Evolutionary conservation across 2,888 invertebrate species (phyloP).

Genomic region (Agrilus cyanescens): DNA sequence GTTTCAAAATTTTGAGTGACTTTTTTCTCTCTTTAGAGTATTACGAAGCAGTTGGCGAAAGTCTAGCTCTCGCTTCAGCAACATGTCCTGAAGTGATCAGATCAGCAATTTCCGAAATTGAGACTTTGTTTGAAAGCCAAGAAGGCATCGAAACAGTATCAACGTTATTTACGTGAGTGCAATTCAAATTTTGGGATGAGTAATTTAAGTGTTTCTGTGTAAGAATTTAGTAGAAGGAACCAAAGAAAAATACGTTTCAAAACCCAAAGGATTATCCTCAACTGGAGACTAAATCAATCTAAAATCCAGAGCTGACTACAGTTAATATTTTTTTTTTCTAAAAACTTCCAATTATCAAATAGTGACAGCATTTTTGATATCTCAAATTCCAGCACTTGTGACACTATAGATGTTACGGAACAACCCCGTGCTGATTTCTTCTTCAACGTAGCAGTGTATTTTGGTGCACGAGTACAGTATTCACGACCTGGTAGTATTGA

Average conservation of each 20-base stretch:
- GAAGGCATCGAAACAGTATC: constrained; percentile 31
- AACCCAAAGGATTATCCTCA: too few relatives aligned
- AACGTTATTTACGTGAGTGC: constrained; percentile 31
- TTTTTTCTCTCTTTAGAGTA: constrained; percentile 35
- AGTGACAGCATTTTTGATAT: too few relatives aligned
- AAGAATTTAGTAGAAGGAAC: too few relatives aligned
- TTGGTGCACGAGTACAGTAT: constrained; percentile 16
- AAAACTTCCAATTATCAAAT: too few relatives aligned
- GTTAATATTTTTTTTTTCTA: too few relatives aligned
- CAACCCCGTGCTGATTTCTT: constrained; percentile 14
- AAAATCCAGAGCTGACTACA: too few relatives aligned
- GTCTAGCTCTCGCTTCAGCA: constrained; percentile 30
- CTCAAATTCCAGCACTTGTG: constrained; percentile 9
- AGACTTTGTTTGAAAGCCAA: constrained; percentile 22
- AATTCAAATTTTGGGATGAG: too few relatives aligned
- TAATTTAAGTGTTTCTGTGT: too few relatives aligned
- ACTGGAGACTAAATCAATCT: too few relatives aligned
- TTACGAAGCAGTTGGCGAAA: constrained; percentile 36
- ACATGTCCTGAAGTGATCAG: constrained; percentile 34
- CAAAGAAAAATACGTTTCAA: too few relatives aligned
- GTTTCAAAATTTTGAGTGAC: too few relatives aligned
- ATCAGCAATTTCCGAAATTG: constrained; percentile 30
- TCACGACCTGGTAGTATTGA: constrained; percentile 8
- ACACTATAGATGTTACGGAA: constrained; percentile 8
- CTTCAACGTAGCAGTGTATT: constrained; percentile 11